Evolutionary conservation across 2,888 invertebrate genomes (phyloP), one percentile per base, ranked within the genome.

Genomic region (Coremacera marginata): DNA sequence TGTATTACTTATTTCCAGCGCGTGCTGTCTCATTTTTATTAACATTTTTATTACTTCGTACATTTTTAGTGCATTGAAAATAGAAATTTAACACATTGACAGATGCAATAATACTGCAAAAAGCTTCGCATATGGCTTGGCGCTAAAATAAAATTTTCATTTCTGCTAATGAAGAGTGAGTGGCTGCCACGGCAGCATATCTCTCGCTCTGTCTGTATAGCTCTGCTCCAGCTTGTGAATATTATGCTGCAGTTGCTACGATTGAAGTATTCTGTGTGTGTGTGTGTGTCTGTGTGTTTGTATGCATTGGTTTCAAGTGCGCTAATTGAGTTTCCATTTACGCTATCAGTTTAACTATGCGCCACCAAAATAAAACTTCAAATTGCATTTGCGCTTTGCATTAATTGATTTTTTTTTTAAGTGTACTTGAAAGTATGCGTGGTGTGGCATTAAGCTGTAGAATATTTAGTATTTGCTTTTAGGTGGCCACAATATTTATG

Each of bases 281-380:
- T 25, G 57, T 60, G 57, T 22, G n/a, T 60, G n/a, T 63, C 5
- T 25, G 1, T 27, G 31, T n/a, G 16, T 14, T 3, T 31, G 63
- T 31, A 3, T 25, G 16, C n/a, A 11, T 25, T 55, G 7, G 71
- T 37, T 37, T 31, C 19, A 55, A 60, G 44, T 25, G 55, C 60
- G 57, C 44, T 60, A 57, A 71, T 71, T 71, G 71, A 55, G 37
- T 60, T 71, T 57, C 71, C 37, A 71, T 60, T 71, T 37, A 2
- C n/a, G 22, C 52, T 31, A n/a, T n/a, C 9, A 34, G 3, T 71
- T 37, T 57, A 5, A 60, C 37, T 57, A 37, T 71, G 34, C 37
- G 25, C 37, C 60, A 51, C 57, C 57, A 71, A 71, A 44, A 71
- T 52, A 22, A 34, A 57, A 14, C 37, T 31, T 34, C 22, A 71